Evolutionary conservation across 2,888 invertebrate species (phyloP), one percentile per base, ranked within the genome.

Genomic region (Drosophila subsilvestris): DNA sequence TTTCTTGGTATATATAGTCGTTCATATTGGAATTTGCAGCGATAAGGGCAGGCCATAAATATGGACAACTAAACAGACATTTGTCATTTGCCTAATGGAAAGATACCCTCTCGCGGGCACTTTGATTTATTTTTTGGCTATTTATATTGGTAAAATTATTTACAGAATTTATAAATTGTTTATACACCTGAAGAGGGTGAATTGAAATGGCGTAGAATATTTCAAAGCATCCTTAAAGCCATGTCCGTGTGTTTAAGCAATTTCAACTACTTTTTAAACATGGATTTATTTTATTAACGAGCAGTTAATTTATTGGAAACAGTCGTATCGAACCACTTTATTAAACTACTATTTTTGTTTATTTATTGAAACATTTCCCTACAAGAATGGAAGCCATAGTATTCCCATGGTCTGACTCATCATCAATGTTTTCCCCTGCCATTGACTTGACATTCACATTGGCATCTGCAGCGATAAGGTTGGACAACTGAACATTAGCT

Each of bases 1-100:
- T 37, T 22, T 22, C 50, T 12, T 25, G n/a, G 63, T 68, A 80
- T 77, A 79, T 77, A 63, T 54, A 45, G 29, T n/a, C 49, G 27
- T 43, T 25, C 25, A 12, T 17, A 25, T 32, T 42, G 43, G 12
- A 18, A 25, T 50, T 44, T 37, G 2, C 7, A 29, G 32, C 17
- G 54, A 61, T 62, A 42, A 53, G 25, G 25, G 25, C 25, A 7
- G 37, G 37, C 50, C 58, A 60, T 17, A 29, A 29, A 43, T 44
- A 9, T 60, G 32, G 29, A 51, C n/a, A 58, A 43, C 6, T 44
- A 9, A 45, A 79, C 80, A 80, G 54, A 65, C 53, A 51, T 70
- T 76, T 50, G 47, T 67, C 67, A 79, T 79, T 79, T 55, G 25
- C 14, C n/a, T 74, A 49, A 79, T 77, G 72, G 63, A 25, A 51